Evolutionary conservation across 2,113 vertebrate species (phyloP).

Genomic region (Glaucidium brasilianum): DNA sequence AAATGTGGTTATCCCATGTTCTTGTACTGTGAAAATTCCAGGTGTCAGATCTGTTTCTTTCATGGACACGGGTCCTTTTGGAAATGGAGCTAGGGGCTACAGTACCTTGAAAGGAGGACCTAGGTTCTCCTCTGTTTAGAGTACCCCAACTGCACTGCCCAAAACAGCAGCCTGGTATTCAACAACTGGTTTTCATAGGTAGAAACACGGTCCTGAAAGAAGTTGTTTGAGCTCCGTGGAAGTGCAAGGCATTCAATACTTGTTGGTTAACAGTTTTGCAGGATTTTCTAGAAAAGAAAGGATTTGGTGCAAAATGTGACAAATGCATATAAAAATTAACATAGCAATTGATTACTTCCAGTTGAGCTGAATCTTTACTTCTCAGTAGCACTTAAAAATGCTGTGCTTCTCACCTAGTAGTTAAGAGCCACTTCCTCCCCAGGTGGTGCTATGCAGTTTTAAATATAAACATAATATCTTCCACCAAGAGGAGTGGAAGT

Average conservation of each 20-base stretch:
- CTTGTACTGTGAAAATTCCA: not conserved
- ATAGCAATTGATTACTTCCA: not conserved
- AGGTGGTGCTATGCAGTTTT: not conserved
- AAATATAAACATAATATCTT: not conserved
- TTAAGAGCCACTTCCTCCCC: not conserved
- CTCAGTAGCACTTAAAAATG: not conserved
- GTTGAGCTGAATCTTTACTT: not conserved
- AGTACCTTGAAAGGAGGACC: not conserved
- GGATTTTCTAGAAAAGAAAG: not conserved
- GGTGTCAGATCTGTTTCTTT: fast-evolving
- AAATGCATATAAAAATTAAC: not conserved
- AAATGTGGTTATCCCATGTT: fast-evolving
- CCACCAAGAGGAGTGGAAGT: not conserved
- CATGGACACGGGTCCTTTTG: not conserved
- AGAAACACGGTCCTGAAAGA: not conserved
- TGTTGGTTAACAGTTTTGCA: not conserved
- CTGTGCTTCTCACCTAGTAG: not conserved
- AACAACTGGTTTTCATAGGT: not conserved
- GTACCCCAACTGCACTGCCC: not conserved
- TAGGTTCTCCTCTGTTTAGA: not conserved
- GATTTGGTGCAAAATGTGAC: not conserved
- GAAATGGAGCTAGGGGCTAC: not conserved
- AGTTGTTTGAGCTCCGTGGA: not conserved
- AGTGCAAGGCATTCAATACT: not conserved
- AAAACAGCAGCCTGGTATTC: not conserved